phyloP scores from a whole-genome alignment of 2,113 vertebrate species.

The Plectropomus leopardus region DNA sequence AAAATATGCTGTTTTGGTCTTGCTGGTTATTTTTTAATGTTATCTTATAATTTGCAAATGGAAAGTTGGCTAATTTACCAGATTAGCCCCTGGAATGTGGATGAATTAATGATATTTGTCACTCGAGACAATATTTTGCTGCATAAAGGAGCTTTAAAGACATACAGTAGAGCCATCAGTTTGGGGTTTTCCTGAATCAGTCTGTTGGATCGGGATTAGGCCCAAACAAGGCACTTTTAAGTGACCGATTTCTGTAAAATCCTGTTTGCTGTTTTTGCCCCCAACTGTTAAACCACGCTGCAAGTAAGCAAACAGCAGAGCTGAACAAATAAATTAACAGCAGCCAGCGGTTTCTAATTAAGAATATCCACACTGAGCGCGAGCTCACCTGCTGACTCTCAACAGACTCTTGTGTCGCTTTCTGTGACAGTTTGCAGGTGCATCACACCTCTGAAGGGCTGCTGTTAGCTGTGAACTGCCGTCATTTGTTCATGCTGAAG shows the following conservation, averaged over 20 bases:
- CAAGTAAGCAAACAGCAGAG: constrained; percentile 15
- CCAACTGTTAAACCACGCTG: not conserved
- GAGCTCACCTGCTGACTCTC: constrained; percentile 28
- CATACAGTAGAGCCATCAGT: not conserved
- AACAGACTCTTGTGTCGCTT: constrained; percentile 19
- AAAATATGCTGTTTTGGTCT: no score
- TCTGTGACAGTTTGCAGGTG: constrained; percentile 29
- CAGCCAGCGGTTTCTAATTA: constrained; percentile 44
- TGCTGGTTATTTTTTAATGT: no score
- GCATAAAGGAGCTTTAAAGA: no score
- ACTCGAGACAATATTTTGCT: no score
- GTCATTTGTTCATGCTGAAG: not conserved
- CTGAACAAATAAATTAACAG: constrained; percentile 40
- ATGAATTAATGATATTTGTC: no score
- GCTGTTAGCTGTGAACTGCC: not conserved
- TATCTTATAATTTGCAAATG: no score
- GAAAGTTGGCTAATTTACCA: no score
- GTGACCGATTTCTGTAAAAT: not conserved
- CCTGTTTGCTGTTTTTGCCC: not conserved
- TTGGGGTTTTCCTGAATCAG: not conserved
- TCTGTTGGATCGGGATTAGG: not conserved
- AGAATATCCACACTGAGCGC: constrained; percentile 13
- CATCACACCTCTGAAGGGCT: not conserved
- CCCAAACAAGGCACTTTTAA: not conserved
- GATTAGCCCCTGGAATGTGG: no score